Conservation (phyloP, 2,888 invertebrate species). For the Lithosia quadra region DNA sequence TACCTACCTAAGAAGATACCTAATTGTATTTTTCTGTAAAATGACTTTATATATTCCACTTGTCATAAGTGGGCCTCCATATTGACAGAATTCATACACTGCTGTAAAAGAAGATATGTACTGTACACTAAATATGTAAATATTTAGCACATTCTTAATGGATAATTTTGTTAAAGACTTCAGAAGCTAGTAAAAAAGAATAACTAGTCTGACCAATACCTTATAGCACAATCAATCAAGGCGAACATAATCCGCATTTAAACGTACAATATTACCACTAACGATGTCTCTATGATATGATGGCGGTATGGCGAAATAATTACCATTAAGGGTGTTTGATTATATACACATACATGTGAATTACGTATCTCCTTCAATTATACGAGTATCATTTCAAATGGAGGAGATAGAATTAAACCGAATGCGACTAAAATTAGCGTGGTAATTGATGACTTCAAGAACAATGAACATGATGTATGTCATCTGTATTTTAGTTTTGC, state of each 20-base stretch:
- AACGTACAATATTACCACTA: slow-evolving; percentile 51
- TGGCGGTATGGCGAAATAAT: slow-evolving; percentile 51
- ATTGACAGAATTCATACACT: not conserved
- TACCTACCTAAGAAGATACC: too few relatives aligned
- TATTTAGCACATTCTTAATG: too few relatives aligned
- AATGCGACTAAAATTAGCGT: slow-evolving; percentile 6
- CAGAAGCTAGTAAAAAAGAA: not conserved
- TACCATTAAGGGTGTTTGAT: slow-evolving; percentile 51
- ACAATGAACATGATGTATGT: not conserved
- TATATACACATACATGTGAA: slow-evolving; percentile 38
- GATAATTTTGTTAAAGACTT: not conserved
- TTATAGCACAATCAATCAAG: slow-evolving; percentile 52
- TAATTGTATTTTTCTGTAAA: not conserved
- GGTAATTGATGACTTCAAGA: slow-evolving; percentile 6
- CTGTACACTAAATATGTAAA: too few relatives aligned
- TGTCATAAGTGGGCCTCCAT: too few relatives aligned
- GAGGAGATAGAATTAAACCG: slow-evolving; percentile 22
- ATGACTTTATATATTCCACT: not conserved
- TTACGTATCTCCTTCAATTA: slow-evolving; percentile 48
- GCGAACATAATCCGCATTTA: slow-evolving; percentile 51
- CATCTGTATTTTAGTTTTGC: not conserved
- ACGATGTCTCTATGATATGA: slow-evolving; percentile 51
- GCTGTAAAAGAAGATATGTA: too few relatives aligned
- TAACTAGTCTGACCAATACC: not conserved
- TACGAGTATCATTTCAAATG: slow-evolving; percentile 21